phyloP scores from a whole-genome alignment of 1,140 invertebrate species.

The Leptinotarsa undecemlineata region DNA sequence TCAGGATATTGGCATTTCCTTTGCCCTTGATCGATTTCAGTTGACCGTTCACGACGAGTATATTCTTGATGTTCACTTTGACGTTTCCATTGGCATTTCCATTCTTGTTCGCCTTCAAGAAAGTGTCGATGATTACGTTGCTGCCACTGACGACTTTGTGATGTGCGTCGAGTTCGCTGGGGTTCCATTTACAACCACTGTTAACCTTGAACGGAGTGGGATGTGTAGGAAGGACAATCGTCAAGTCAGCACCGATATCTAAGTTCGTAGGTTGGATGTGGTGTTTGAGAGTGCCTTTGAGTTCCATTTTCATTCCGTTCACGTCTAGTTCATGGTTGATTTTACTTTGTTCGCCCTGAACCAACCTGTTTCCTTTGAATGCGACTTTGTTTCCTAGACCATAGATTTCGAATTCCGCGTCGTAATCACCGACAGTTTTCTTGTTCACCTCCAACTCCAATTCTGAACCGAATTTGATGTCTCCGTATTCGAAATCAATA shows the following conservation, averaged over 20 bases:
- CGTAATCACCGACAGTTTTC: slow-evolving; percentile 62
- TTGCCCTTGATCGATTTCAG: slow-evolving; percentile 60
- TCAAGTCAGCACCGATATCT: slow-evolving; percentile 60
- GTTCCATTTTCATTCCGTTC: slow-evolving; percentile 65
- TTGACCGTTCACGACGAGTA: slow-evolving; percentile 60
- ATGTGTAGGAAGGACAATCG: slow-evolving; percentile 57
- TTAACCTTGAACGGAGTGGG: slow-evolving; percentile 62
- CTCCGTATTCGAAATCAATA: slow-evolving; percentile 58
- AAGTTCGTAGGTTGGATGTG: slow-evolving; percentile 60
- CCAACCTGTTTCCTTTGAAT: slow-evolving; percentile 60
- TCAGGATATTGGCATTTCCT: slow-evolving; percentile 62
- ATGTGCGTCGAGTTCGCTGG: slow-evolving; percentile 59
- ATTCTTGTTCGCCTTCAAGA: slow-evolving; percentile 56
- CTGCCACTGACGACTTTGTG: slow-evolving; percentile 58
- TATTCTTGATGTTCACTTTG: slow-evolving; percentile 60
- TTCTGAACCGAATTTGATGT: slow-evolving; percentile 62
- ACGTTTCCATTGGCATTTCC: slow-evolving; percentile 56
- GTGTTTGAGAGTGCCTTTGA: slow-evolving; percentile 62
- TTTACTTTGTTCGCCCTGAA: slow-evolving; percentile 64
- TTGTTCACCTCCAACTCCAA: slow-evolving; percentile 59
- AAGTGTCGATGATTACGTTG: slow-evolving; percentile 61
- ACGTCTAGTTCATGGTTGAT: slow-evolving; percentile 64
- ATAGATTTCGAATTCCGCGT: slow-evolving; percentile 61
- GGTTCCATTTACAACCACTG: slow-evolving; percentile 57
- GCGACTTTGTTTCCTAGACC: slow-evolving; percentile 64